Percentiles rank a stretch among this genome's conserved stretches.
These are phyloP conservation scores for Drosophila suboccidentalis DNA, from an alignment of 2,888 invertebrate species.

Conservation along the genomic window DNA sequence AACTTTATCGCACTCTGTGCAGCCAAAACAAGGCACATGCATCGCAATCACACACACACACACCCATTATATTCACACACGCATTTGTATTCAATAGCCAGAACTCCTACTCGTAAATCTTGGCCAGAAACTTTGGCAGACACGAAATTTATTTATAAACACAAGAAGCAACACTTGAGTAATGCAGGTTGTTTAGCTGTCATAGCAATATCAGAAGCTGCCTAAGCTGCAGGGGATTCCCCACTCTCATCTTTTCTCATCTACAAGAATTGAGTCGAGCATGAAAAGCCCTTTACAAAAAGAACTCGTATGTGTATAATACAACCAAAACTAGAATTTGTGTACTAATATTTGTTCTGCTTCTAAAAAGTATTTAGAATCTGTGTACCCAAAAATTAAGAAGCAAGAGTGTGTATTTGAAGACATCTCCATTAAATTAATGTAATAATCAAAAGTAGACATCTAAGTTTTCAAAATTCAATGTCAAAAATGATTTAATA, in stretches of 20 bases:
- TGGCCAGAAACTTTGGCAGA: constrained; percentile 73
- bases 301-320: not conserved
- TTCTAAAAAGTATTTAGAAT: not conserved
- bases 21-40: constrained; percentile 57
- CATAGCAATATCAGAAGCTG: constrained; percentile 41
- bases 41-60: constrained; percentile 28
- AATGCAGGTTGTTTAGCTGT: constrained; percentile 57
- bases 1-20: constrained; percentile 73
- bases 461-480: not conserved
- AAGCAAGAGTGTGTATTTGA: no score
- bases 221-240: constrained; percentile 24
- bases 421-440: not conserved
- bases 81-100: constrained; percentile 40
- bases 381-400: no score
- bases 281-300: not conserved
- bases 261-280: not conserved
- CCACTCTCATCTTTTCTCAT: not conserved
- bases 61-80: constrained; percentile 7
- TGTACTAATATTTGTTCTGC: not conserved
- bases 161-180: constrained; percentile 61
- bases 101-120: constrained; percentile 62
- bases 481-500: not conserved
- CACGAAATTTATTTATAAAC: constrained; percentile 72
- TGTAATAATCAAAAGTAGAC: not conserved
- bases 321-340: not conserved